phyloP scores from a whole-genome alignment of 2,797 vertebrate species.

The Arremon brunneinucha region DNA sequence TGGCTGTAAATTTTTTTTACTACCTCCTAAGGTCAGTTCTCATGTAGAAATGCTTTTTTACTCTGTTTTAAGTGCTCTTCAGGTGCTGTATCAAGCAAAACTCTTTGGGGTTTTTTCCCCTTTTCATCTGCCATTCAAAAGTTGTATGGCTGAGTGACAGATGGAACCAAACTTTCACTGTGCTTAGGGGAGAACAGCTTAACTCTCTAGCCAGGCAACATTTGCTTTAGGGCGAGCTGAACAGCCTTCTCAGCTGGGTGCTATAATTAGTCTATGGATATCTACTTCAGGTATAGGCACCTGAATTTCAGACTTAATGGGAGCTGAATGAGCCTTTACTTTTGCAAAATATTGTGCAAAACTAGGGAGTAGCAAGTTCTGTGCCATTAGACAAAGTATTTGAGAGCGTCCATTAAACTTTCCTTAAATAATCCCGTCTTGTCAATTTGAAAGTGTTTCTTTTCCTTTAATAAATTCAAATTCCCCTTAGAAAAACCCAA shows the following conservation, averaged over 20 bases:
- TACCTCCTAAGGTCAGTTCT: neutral
- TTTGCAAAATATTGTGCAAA: neutral
- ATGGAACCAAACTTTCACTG: neutral
- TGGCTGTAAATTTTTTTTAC: neutral
- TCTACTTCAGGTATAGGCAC: neutral
- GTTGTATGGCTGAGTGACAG: neutral
- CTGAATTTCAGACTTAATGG: neutral
- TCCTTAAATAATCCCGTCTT: neutral
- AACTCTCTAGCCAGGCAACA: neutral
- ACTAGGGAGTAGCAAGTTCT: neutral
- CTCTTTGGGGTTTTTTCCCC: neutral
- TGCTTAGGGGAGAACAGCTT: neutral
- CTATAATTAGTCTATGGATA: neutral
- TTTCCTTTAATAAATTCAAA: neutral
- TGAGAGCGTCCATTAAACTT: neutral
- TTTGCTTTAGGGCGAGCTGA: neutral
- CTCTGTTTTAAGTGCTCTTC: neutral
- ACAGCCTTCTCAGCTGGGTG: neutral
- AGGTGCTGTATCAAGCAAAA: neutral
- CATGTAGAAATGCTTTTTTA: neutral
- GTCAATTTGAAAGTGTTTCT: neutral
- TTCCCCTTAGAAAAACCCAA: neutral
- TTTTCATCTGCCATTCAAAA: neutral
- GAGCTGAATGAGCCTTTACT: neutral
- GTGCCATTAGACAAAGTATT: neutral